These are phyloP conservation scores for Hexactinellida sp. DNA, from an alignment of 37 sponge, comb jelly and placozoan genomes.

Conservation along the genomic window DNA sequence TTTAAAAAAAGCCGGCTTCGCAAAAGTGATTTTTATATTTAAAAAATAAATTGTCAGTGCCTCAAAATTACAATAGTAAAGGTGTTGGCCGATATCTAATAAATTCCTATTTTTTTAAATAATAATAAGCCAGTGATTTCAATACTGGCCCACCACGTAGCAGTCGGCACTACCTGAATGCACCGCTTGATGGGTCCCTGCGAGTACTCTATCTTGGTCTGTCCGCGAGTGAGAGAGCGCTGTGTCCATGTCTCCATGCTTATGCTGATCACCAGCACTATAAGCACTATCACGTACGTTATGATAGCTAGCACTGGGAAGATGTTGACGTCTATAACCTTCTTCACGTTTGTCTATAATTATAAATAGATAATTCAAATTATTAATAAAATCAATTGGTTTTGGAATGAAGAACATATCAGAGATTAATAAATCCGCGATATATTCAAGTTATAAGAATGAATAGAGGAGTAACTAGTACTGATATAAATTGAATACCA, in stretches of 20 bases:
- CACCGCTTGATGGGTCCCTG: conserved; percentile 8
- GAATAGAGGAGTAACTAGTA: too few species aligned
- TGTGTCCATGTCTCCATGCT: conserved; percentile 6
- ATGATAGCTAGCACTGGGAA: neutral
- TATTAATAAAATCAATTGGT: neutral
- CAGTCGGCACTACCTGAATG: neutral
- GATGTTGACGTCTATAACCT: neutral
- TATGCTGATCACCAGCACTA: neutral
- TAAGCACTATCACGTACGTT: neutral
- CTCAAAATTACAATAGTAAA: too few species aligned
- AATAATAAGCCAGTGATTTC: too few species aligned
- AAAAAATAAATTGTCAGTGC: too few species aligned
- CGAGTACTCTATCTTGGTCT: conserved; percentile 1
- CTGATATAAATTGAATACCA: too few species aligned
- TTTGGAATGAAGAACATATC: neutral
- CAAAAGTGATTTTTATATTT: too few species aligned
- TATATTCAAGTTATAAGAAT: too few species aligned
- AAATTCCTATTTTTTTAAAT: too few species aligned
- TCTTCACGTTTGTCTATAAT: neutral
- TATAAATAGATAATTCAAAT: neutral
- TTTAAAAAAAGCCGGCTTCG: too few species aligned
- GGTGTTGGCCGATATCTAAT: too few species aligned
- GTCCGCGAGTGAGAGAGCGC: conserved; percentile 2
- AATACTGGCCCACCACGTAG: too few species aligned
- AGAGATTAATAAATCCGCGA: neutral